These are phyloP conservation scores for Lepisosteus oculatus DNA, from an alignment of 2,113 vertebrate species.

Conservation along the genomic window DNA sequence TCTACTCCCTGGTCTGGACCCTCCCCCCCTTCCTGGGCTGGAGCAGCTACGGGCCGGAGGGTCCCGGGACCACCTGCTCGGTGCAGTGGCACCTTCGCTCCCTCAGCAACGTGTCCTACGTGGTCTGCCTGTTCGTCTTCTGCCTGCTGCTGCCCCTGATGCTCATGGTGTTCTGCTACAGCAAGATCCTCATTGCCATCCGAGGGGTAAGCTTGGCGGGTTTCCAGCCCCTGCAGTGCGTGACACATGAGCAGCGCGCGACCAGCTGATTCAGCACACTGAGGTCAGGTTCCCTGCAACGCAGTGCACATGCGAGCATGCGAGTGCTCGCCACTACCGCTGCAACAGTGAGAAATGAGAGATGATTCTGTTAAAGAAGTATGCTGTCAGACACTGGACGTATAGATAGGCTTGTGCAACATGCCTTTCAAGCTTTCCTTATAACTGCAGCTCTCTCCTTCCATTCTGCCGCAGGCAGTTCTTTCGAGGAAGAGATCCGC, in stretches of 20 bases:
- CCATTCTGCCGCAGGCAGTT: no score
- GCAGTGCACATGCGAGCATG: no score
- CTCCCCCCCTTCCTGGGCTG: constrained; percentile 58
- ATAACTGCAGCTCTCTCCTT: no score
- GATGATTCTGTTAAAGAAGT: background rate
- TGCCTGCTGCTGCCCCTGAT: constrained; percentile 53
- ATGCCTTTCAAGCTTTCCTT: no score
- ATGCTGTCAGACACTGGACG: no score
- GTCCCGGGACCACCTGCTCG: constrained; percentile 55
- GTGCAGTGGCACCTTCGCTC: constrained; percentile 59
- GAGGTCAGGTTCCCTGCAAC: no score
- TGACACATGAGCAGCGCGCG: background rate
- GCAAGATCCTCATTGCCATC: constrained; percentile 44
- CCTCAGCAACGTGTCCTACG: constrained; percentile 45
- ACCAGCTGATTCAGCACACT: background rate
- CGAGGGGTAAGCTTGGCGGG: constrained; percentile 42
- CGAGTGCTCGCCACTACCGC: no score
- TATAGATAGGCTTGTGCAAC: no score
- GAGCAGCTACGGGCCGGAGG: constrained; percentile 62
- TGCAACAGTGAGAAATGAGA: no score
- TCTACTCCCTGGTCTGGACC: constrained; percentile 63
- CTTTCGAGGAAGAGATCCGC: no score
- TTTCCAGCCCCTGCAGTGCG: background rate
- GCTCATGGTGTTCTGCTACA: constrained; percentile 54
- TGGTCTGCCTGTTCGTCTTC: constrained; percentile 61